Base-by-base conservation (phyloP, 2,113 vertebrate genomes). In the Anguilla japonica region DNA sequence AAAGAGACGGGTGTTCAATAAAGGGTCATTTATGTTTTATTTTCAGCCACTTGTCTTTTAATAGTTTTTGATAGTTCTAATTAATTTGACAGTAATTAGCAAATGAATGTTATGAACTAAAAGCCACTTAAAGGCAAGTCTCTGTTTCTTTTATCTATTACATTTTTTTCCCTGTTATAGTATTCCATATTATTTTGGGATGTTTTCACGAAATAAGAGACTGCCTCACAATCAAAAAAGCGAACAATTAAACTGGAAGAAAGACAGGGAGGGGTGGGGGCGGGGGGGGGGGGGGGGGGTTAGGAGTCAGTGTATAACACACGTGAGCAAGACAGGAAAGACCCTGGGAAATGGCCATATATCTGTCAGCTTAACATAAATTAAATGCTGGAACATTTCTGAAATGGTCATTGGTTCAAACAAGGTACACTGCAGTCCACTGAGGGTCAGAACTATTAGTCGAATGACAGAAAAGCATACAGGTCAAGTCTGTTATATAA, bases 311-410 rank as follows among this genome's bases (percentile, higher is more conserved):
- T 1, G 29, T 1, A 15, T 6, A 67, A 26, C 50, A 53, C 50
- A 53, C 50, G 11, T 53, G 50, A 53, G 50, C 50, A 0, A 53
- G 50, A 67, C 60, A 67, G 60, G 71, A 75, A 34, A 34, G 71
- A 75, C 71, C 71, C 71, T 75, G 71, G 71, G 71, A 75, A 75
- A 75, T 34, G 5, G 11, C 8, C 11, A 34, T 75, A 34, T 34
- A 34, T 75, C 71, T 75, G 71, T 75, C 71, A n/a, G 71, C n/a
- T 75, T 75, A 5, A 75, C 71, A 75, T 75, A 75, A n/a, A 34
- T 75, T 75, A 75, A 22, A 75, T 34, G 11, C 71, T 75, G 71
- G 71, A 75, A 75, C 26, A 75, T 75, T 26, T 34, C 71, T 34
- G 71, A 75, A 75, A 13, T 13, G 11, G n/a, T 75, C n/a, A 75